A percentile compares a stretch with the other conserved stretches of the same genome.
phyloP scores from a whole-genome alignment of 2,797 vertebrate species.

The Myotis pilosus region DNA sequence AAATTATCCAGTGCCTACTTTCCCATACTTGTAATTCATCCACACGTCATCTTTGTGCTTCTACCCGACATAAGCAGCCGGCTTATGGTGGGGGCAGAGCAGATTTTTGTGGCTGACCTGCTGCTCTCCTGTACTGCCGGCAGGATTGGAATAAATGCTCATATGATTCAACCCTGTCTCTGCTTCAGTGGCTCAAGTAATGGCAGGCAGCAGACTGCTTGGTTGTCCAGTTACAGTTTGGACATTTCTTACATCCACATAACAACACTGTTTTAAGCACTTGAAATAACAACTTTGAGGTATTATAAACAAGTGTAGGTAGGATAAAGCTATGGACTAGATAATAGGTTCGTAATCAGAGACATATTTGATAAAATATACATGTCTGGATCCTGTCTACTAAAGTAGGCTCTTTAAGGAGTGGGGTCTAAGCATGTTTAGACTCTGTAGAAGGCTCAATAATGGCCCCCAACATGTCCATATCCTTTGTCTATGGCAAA shows the following conservation, averaged over 20 bases:
- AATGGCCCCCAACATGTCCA: not conserved
- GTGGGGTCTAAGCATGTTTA: not conserved
- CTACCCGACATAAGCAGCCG: no score
- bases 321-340: not conserved
- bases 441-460: not conserved
- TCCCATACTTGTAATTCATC: no score
- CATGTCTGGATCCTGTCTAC: not conserved
- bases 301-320: not conserved
- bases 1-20: no score
- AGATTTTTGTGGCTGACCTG: no score
- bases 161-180: no score
- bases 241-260: not conserved
- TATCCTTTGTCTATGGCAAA: not conserved
- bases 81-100: no score
- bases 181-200: no score
- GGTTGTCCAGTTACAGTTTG: not conserved
- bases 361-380: not conserved
- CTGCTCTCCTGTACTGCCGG: no score
- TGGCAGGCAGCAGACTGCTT: no score
- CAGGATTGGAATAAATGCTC: no score
- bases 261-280: not conserved
- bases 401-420: not conserved
- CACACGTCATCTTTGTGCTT: no score
- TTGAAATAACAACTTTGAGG: not conserved
- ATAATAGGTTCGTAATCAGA: not conserved